These are phyloP conservation scores for Himalopsyche kuldschensis DNA, from an alignment of 2,888 invertebrate genomes.

Conservation along the genomic window DNA sequence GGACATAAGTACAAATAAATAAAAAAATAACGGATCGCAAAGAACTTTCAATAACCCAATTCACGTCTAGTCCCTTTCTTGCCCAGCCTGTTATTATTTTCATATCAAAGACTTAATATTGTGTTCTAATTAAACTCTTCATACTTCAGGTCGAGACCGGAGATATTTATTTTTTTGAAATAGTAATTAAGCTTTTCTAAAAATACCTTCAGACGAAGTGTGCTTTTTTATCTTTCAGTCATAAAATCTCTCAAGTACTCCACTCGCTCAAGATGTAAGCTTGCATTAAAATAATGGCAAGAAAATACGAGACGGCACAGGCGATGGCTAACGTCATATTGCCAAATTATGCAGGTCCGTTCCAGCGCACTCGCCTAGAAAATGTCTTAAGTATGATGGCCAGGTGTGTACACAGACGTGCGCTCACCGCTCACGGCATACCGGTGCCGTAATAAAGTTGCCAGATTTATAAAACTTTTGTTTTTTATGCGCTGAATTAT, in stretches of 20 bases:
- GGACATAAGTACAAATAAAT: too few relatives aligned
- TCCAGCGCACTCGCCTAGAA: neutral
- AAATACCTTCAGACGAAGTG: too few relatives aligned
- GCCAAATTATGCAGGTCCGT: slow-evolving; percentile 11
- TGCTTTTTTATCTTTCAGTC: neutral
- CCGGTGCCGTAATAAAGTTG: neutral
- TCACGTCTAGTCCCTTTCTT: too few relatives aligned
- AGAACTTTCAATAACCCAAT: too few relatives aligned
- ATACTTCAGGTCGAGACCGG: too few relatives aligned
- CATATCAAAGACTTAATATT: too few relatives aligned
- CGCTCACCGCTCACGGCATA: neutral
- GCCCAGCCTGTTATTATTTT: too few relatives aligned
- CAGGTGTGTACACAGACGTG: neutral
- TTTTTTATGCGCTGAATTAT: neutral
- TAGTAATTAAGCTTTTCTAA: too few relatives aligned
- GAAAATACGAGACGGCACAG: neutral
- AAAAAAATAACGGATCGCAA: too few relatives aligned
- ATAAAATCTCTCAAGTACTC: neutral
- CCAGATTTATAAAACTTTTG: neutral
- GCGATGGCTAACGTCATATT: slow-evolving; percentile 1
- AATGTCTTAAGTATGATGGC: slow-evolving; percentile 6
- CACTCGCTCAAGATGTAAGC: neutral
- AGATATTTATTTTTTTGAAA: too few relatives aligned
- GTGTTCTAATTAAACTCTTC: too few relatives aligned
- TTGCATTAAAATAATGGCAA: neutral